Evolutionary conservation across 1,140 invertebrate species (phyloP).

Genomic region (Akabosia matsudoensis): DNA sequence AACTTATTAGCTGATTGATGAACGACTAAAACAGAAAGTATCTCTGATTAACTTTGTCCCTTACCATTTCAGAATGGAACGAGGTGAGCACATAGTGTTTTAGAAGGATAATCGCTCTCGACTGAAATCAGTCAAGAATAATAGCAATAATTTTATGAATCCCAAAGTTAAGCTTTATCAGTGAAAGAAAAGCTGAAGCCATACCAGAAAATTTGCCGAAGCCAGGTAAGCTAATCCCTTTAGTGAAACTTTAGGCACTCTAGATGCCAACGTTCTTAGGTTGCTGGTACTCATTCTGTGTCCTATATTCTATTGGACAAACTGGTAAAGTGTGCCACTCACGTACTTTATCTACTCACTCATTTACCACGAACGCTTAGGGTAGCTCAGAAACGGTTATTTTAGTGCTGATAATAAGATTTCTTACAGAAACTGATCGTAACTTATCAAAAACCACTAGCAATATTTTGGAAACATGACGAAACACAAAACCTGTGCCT

Average conservation of each 20-base stretch:
- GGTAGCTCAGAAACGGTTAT: no score
- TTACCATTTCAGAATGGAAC: slow-evolving; percentile 30
- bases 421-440: no score
- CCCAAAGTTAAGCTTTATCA: not conserved
- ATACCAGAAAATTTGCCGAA: slow-evolving; percentile 25
- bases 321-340: not conserved
- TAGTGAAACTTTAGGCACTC: not conserved
- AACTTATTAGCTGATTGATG: no score
- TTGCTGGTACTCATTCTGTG: slow-evolving; percentile 8
- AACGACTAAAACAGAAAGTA: no score
- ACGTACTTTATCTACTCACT: no score
- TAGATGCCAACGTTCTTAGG: not conserved
- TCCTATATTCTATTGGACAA: no score
- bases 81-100: not conserved
- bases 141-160: not conserved
- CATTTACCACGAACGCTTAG: no score
- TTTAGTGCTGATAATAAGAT: no score
- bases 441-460: no score
- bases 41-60: no score
- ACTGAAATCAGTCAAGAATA: slow-evolving; percentile 9
- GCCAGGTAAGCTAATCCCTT: slow-evolving; percentile 24
- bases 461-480: no score
- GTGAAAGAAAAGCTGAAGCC: not conserved
- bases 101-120: slow-evolving; percentile 12
- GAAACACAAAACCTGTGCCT: no score